A percentile compares a stretch with the other conserved stretches of the same genome.
These are phyloP conservation scores for Brachypodius melanocephalos DNA, from an alignment of 2,113 vertebrate species.

Conservation along the genomic window DNA sequence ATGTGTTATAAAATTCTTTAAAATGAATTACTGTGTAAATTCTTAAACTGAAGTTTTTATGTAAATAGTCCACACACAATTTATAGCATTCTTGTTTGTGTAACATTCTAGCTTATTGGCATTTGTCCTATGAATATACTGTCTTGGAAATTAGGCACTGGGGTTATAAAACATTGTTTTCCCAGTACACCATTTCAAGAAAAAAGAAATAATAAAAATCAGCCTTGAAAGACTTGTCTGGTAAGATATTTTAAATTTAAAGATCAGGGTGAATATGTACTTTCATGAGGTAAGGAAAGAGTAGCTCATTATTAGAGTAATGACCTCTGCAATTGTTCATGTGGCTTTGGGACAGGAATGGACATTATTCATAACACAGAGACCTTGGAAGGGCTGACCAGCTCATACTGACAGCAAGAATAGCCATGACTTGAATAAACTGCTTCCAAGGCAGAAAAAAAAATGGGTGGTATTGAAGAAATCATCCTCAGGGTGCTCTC, in stretches of 20 bases:
- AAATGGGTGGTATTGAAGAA: neutral
- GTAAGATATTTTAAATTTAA: slow-evolving; percentile 39
- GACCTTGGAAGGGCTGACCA: neutral
- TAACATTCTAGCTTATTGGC: slow-evolving; percentile 65
- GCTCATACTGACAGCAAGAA: neutral
- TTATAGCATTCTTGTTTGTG: slow-evolving; percentile 70
- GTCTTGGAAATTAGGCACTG: slow-evolving; percentile 53
- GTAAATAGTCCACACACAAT: slow-evolving; percentile 60
- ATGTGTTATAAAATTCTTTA: slow-evolving; percentile 39
- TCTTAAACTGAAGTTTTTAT: slow-evolving; percentile 62
- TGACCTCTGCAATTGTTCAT: neutral
- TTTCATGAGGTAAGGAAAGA: neutral
- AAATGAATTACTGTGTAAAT: slow-evolving; percentile 63
- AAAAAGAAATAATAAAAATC: neutral
- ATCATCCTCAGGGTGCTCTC: neutral
- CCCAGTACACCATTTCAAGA: slow-evolving; percentile 15
- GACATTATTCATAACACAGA: neutral
- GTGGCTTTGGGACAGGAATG: neutral
- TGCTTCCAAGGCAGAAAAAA: neutral
- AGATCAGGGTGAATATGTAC: neutral
- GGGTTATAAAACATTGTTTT: slow-evolving; percentile 64
- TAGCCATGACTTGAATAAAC: neutral
- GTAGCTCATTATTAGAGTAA: neutral
- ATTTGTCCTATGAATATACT: slow-evolving; percentile 72
- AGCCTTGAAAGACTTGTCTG: slow-evolving; percentile 27